Base-by-base conservation (phyloP, 2,888 invertebrate genomes). In the Amaurobius ferox region DNA sequence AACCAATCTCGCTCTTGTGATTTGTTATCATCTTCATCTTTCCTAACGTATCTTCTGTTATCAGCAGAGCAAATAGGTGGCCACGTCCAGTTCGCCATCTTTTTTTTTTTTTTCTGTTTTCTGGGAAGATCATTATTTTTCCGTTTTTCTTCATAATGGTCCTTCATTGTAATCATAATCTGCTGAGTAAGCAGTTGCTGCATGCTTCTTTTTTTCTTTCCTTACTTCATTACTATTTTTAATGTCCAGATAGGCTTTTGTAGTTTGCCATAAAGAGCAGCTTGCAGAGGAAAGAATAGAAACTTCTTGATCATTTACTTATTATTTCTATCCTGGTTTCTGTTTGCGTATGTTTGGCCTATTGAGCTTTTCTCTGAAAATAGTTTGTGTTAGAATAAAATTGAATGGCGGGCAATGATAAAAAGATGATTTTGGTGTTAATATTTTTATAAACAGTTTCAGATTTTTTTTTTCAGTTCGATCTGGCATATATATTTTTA, bases 41-140 rank as follows among this genome's bases (percentile, higher is more conserved):
- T 55, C 23, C 5, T 23, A 23, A 3, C 55, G 23, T 55, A 55
- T 6, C 23, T 55, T 19, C 19, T 23, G 55, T 23, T 23, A 55
- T 55, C 55, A 23, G 55, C 19, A 55, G 23, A 55, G 55, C 23
- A 55, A 55, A 55, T 55, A 55, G 55, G 55, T 55, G 55, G 55
- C 19, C 23, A 55, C 23, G 55, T 0, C 19, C 5, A 16, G 23
- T 23, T 23, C 11, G 5, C 23, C 5, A 3, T 6, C 55, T 55
- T 23, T 55, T 55, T 23, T 55, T 23, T 55, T 55, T 55, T 23
- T 55, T 55, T 23, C 16, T 55, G 55, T 55, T 55, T 55, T 1
- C 19, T 2, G 55, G 55, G 55, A 55, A 55, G 23, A 55, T 55
- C 55, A 55, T 55, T 55, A 55, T 55, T 55, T 55, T 11, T 3